A percentile compares a stretch with the other conserved stretches of the same genome.
Conservation (phyloP, 2,797 vertebrate genomes). For the Hylomyscus alleni region DNA sequence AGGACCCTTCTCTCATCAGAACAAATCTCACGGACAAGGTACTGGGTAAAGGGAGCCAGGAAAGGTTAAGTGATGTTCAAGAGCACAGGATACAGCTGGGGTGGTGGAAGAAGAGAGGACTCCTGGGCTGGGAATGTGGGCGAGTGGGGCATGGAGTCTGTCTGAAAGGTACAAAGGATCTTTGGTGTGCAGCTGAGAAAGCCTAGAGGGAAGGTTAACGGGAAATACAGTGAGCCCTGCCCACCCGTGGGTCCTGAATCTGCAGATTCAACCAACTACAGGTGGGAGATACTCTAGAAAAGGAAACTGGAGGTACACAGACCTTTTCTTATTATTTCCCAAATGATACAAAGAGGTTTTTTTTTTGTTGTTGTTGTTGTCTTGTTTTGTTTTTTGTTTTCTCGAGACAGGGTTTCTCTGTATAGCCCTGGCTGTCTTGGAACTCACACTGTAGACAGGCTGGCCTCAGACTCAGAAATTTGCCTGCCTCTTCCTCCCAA, state of each 20-base stretch:
- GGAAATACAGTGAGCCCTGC: not conserved
- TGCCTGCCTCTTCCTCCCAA: too few species aligned
- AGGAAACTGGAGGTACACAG: not conserved
- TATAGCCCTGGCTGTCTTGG: too few species aligned
- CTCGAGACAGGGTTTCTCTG: too few species aligned
- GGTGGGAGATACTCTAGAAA: not conserved
- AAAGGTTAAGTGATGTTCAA: not conserved
- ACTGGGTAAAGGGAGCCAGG: not conserved
- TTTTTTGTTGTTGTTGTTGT: too few species aligned
- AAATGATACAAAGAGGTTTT: not conserved
- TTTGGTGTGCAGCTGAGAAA: not conserved
- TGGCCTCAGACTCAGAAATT: too few species aligned
- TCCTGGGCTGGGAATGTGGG: fast-evolving
- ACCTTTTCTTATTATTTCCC: too few species aligned
- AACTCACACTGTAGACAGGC: too few species aligned
- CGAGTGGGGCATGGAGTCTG: not conserved
- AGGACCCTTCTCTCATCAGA: not conserved
- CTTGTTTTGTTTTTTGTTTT: too few species aligned
- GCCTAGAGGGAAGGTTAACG: not conserved
- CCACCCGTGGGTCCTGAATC: not conserved
- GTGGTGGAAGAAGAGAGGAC: fast-evolving
- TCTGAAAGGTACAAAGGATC: not conserved
- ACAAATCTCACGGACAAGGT: fast-evolving
- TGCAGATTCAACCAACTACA: not conserved
- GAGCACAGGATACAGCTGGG: not conserved